Evolutionary conservation across 2,797 vertebrate species (phyloP), one percentile per base, ranked within the genome.

Genomic region (Neosilurus hyrtlii): DNA sequence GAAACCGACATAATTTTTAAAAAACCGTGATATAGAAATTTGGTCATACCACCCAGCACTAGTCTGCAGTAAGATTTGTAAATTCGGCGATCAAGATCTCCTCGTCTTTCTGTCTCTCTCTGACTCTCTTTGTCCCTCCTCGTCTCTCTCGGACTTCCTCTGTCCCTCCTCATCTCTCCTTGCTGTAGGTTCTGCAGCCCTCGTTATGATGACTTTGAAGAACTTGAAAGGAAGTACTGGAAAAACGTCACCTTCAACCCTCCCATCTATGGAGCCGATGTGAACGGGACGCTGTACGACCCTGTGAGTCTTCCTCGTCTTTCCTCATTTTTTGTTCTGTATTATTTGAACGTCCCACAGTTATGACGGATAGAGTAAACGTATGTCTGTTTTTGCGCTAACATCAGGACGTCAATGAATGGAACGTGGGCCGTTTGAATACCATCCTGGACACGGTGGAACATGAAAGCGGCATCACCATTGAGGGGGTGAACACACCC

Each of bases 161-260:
- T 10, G 10, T 14, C 2, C 6, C 12, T 15, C n/a, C 10, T 59
- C 20, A 59, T 20, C 35, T 79, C 43, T 80, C 80, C 57, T 35
- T 37, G 0, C 63, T 84, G 56, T 26, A 99, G 97, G 91, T 99
- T 96, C 90, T 97, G 96, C 88, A 97, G 96, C 72, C 97, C 97
- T 71, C 96, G 95, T 70, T 98, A 98, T 86, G 95, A 94, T 0
- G 97, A 98, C 85, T 99, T 99, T 91, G 97, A 99, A 90, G 97
- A 99, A 85, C 95, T 99, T 81, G 97, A 99, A 88, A 95, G 97
- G 82, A 99, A 99, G 83, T 99, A 99, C 89, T 99, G 97, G 97
- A 99, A 98, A 90, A 99, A 99, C 81, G 94, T 99, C 54, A 99
- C 97, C 0, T 99, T 99, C 87, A 99, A 98, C 62, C 94, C 97